phyloP scores from a whole-genome alignment of 2,888 invertebrate genomes.

The Phengaris alcon region DNA sequence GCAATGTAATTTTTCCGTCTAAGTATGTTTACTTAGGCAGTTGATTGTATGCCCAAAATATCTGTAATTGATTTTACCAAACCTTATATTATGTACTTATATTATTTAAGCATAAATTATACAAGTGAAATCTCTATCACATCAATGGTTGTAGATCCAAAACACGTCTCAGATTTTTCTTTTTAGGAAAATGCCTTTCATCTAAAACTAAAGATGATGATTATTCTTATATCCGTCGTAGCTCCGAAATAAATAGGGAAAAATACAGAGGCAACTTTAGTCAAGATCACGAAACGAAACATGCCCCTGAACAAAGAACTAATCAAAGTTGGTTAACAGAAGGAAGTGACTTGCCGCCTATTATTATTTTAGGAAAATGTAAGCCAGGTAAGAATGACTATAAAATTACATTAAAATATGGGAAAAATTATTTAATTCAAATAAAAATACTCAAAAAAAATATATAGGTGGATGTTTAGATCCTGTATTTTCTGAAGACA shows the following conservation, averaged over 20 bases:
- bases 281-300: slow-evolving; percentile 22
- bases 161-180: slow-evolving; percentile 1
- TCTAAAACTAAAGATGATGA: slow-evolving; percentile 51
- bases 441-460: too few relatives aligned
- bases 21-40: too few relatives aligned
- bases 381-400: slow-evolving; percentile 56
- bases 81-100: too few relatives aligned
- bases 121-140: too few relatives aligned
- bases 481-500: slow-evolving; percentile 66
- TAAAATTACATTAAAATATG: neutral
- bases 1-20: too few relatives aligned
- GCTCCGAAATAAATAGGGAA: slow-evolving; percentile 36
- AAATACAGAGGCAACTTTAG: slow-evolving; percentile 42
- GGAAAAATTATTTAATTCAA: neutral
- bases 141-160: neutral
- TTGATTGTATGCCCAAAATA: too few relatives aligned
- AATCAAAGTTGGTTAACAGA: slow-evolving; percentile 30
- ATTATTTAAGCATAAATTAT: too few relatives aligned
- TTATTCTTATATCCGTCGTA: slow-evolving; percentile 47
- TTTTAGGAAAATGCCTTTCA: slow-evolving; percentile 55
- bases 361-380: slow-evolving; percentile 60
- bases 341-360: slow-evolving; percentile 41
- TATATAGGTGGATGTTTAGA: slow-evolving; percentile 67
- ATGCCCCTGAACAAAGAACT: neutral
- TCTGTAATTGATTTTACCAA: too few relatives aligned